Conservation (phyloP, 2,797 vertebrate genomes). For the Syndactyla subalaris region DNA sequence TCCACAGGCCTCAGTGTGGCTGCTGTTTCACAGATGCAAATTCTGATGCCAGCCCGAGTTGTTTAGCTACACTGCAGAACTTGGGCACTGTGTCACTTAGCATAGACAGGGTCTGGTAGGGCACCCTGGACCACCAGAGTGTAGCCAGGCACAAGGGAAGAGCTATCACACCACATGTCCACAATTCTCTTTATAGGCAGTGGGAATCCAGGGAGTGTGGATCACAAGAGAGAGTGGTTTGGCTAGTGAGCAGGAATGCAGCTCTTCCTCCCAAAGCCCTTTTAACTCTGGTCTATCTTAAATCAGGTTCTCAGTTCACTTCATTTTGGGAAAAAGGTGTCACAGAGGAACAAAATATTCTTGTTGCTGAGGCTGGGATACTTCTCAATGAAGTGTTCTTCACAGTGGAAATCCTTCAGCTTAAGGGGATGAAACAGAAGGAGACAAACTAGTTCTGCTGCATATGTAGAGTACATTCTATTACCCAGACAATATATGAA, state of each 20-base stretch:
- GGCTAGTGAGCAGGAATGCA: neutral
- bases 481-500: slow-evolving; percentile 30
- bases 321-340: neutral
- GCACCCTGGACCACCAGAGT: neutral
- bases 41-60: neutral
- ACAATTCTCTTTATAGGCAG: neutral
- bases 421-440: neutral
- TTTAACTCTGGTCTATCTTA: neutral
- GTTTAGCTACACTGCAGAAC: neutral
- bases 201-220: neutral
- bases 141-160: neutral
- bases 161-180: neutral
- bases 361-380: neutral
- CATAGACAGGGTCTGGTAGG: neutral
- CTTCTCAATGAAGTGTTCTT: slow-evolving; percentile 3
- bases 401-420: slow-evolving; percentile 18
- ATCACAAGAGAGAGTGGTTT: neutral
- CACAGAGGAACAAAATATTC: neutral
- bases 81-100: neutral
- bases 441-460: slow-evolving; percentile 27
- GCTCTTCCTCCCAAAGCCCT: neutral
- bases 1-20: neutral
- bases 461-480: slow-evolving; percentile 23
- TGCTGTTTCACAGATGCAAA: neutral
- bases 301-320: neutral